Conservation (phyloP, 2,113 vertebrate genomes). For the Oncorhynchus masou region DNA sequence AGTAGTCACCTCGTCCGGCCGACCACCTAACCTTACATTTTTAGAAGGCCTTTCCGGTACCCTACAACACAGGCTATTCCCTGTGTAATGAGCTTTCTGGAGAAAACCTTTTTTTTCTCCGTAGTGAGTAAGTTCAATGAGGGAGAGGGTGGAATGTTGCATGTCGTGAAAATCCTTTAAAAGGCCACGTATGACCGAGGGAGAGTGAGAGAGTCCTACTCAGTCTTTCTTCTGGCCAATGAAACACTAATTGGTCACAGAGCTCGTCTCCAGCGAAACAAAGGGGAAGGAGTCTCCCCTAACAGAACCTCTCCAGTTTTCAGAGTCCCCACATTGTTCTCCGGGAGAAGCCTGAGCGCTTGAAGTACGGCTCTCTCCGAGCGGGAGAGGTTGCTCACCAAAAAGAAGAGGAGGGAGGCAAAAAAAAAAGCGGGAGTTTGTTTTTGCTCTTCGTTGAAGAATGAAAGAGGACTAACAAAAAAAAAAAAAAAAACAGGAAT, state of each 20-base stretch:
- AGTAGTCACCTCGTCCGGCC: background rate
- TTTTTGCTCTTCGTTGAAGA: constrained; percentile 29
- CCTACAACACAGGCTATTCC: background rate
- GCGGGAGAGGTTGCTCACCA: constrained; percentile 15
- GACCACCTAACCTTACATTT: background rate
- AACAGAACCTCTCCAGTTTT: constrained; percentile 45
- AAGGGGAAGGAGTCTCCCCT: constrained; percentile 36
- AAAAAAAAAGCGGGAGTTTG: constrained; percentile 34
- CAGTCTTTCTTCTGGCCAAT: constrained; percentile 38
- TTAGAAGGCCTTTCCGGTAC: background rate
- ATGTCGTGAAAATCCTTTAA: constrained; percentile 31
- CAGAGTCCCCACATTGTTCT: constrained; percentile 42
- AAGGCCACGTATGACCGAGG: constrained; percentile 29
- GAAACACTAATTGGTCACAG: constrained; percentile 65
- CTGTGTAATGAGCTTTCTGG: background rate
- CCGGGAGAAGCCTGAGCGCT: constrained; percentile 38
- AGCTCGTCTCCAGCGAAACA: constrained; percentile 51
- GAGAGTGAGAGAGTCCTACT: constrained; percentile 17
- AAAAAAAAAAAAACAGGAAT: constrained; percentile 34
- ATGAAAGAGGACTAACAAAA: background rate
- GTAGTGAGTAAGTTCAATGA: background rate
- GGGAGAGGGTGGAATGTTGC: constrained; percentile 25
- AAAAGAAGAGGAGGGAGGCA: background rate
- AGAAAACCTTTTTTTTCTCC: background rate
- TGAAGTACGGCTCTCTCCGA: constrained; percentile 28